Evolutionary conservation across 2,113 vertebrate species (phyloP), one percentile per base, ranked within the genome.

Genomic region (Bubo scandiacus): DNA sequence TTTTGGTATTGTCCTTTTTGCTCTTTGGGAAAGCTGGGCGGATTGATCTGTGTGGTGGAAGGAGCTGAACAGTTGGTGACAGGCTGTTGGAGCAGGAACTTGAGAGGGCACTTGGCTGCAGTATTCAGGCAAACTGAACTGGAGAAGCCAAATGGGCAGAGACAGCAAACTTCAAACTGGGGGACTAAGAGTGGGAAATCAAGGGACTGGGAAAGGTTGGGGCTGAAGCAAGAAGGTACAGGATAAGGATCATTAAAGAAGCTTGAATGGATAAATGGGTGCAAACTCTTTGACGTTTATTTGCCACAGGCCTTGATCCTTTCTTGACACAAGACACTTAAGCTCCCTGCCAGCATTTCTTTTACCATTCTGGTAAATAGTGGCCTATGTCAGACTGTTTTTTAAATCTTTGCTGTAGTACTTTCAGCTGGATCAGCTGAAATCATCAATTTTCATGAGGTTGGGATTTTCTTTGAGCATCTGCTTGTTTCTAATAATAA

Each of bases 301-400:
- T 70, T 57, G 13, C 10, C 19, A 7, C 3, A 17, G 10, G 4
- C 27, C 20, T 23, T 42, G 34, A 19, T 79, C 11, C 43, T 59
- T 15, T 51, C 54, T 83, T n/a, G 27, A 11, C 10, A 51, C 9
- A 23, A 55, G 54, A 36, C 71, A 27, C 6, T 34, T 58, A 25
- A 84, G 22, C 3, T 90, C 5, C 25, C 17, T 3, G 5, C 6
- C 47, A 82, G 47, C 15, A 36, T 47, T 36, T 45, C 38, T 61
- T 1, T 54, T 66, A 34, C 13, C 7, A 13, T 19, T 47, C 29
- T 5, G 25, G 3, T 65, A 38, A 66, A 40, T 38, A 65, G 30
- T 63, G 47, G 34, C 40, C 47, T 82, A 0, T 2, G 0, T 49
- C 22, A 58, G 11, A 7, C 17, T 45, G 20, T 51, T 9, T 80